phyloP scores from a whole-genome alignment of 2,888 invertebrate species.

The Lasius platythorax region DNA sequence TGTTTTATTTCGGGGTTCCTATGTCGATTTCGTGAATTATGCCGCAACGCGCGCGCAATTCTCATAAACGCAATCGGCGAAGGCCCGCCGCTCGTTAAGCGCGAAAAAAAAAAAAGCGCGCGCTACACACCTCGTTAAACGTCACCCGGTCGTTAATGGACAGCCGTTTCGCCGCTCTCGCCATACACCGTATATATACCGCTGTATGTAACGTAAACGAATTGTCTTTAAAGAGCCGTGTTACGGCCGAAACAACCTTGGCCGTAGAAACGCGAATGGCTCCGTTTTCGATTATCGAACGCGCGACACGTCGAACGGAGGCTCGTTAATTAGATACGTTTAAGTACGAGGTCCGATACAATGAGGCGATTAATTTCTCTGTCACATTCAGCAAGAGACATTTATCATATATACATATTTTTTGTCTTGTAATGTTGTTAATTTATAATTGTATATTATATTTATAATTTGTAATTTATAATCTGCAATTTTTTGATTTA shows the following conservation, averaged over 20 bases:
- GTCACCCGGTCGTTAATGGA: constrained; percentile 41
- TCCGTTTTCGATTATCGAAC: constrained; percentile 14
- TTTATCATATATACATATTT: neutral
- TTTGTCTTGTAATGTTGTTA: neutral
- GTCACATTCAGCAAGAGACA: neutral
- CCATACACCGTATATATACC: constrained; percentile 1
- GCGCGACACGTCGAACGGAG: constrained; percentile 1
- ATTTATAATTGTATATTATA: no score
- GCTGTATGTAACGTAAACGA: constrained; percentile 24
- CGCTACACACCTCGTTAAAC: constrained; percentile 36
- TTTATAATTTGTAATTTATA: neutral
- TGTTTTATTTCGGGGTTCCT: constrained; percentile 18
- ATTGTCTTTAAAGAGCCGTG: constrained; percentile 38
- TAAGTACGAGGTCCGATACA: neutral
- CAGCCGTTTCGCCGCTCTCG: constrained; percentile 20
- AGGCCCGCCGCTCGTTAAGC: constrained; percentile 7
- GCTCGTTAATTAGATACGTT: constrained; percentile 34
- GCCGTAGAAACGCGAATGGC: constrained; percentile 34
- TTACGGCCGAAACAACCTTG: constrained; percentile 40
- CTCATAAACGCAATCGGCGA: constrained; percentile 21
- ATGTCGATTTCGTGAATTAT: constrained; percentile 29
- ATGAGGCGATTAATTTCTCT: neutral
- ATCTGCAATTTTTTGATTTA: no score
- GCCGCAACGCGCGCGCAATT: neutral
- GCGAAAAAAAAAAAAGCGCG: constrained; percentile 3